These are phyloP conservation scores for Melanotaenia parkinsoni DNA, from an alignment of 2,797 vertebrate species.

Conservation along the genomic window DNA sequence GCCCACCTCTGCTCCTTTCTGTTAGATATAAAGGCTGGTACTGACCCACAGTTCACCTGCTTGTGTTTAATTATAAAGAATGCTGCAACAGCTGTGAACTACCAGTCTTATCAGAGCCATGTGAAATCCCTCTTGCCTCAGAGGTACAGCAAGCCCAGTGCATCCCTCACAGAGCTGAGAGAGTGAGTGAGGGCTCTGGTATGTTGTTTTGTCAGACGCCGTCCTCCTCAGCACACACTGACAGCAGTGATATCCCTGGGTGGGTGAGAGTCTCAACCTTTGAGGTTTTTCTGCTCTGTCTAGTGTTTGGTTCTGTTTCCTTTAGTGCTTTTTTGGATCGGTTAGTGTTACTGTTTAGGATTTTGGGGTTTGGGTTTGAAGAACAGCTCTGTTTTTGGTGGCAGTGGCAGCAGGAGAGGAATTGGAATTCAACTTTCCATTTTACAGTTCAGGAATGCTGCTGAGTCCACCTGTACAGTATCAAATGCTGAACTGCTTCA, in stretches of 20 bases:
- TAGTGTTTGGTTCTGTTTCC: conserved; percentile 35
- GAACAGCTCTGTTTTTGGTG: conserved; percentile 28
- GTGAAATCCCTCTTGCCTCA: conserved; percentile 52
- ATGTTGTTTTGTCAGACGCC: conserved; percentile 58
- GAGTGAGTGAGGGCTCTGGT: conserved; percentile 59
- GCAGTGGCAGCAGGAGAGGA: not conserved
- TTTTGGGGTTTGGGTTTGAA: conserved; percentile 33
- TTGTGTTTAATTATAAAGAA: conserved; percentile 74
- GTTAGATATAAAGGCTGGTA: conserved; percentile 58
- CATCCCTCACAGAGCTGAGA: conserved; percentile 37
- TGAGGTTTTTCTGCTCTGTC: conserved; percentile 25
- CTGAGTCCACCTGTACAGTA: conserved; percentile 5
- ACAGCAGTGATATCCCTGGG: conserved; percentile 45
- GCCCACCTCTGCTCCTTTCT: conserved; percentile 11
- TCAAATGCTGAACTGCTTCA: conserved; percentile 14
- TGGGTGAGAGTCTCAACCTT: conserved; percentile 44
- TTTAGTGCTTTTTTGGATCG: conserved; percentile 16
- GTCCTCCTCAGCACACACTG: conserved; percentile 43
- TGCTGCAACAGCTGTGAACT: conserved; percentile 46
- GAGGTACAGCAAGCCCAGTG: conserved; percentile 42
- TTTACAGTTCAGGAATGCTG: conserved; percentile 29
- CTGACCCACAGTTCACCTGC: conserved; percentile 65
- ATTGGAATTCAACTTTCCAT: conserved; percentile 44
- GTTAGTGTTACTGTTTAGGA: conserved; percentile 21
- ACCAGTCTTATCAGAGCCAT: conserved; percentile 59